Evolutionary conservation across 2,888 invertebrate genomes (phyloP).

Genomic region (Mythimna vitellina): DNA sequence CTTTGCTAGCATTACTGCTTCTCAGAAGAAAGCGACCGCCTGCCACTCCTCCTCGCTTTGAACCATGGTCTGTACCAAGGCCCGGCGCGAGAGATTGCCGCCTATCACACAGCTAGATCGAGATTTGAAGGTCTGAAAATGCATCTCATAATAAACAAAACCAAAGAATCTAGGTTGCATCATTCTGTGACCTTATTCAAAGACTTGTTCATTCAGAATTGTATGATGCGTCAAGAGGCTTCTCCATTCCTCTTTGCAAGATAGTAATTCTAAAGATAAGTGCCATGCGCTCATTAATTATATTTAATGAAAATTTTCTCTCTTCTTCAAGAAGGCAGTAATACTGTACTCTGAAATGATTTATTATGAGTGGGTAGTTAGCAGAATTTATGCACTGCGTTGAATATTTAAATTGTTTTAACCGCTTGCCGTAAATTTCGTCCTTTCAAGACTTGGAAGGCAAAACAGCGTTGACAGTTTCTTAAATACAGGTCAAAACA

Average conservation of each 20-base stretch:
- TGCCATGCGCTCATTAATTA: slow-evolving; percentile 44
- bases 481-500: no score
- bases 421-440: slow-evolving; percentile 5
- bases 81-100: no score
- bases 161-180: neutral
- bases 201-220: slow-evolving; percentile 11
- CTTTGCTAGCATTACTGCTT: no score
- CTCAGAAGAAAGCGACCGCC: no score
- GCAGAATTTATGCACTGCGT: slow-evolving; percentile 44
- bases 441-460: neutral
- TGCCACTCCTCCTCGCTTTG: no score
- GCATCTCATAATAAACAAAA: neutral
- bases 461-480: neutral
- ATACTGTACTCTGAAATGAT: slow-evolving; percentile 43
- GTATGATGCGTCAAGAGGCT: neutral
- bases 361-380: slow-evolving; percentile 51
- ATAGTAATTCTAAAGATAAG: slow-evolving; percentile 40
- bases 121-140: neutral
- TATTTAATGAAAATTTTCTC: slow-evolving; percentile 51
- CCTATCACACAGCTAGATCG: neutral
- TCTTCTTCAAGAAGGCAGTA: slow-evolving; percentile 33
- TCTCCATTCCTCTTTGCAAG: neutral
- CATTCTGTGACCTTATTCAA: slow-evolving; percentile 1
- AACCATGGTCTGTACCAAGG: no score
- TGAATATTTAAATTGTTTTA: slow-evolving; percentile 48